Evolutionary conservation across 2,888 invertebrate genomes (phyloP), one percentile per base, ranked within the genome.

Genomic region (Polyommatus icarus): DNA sequence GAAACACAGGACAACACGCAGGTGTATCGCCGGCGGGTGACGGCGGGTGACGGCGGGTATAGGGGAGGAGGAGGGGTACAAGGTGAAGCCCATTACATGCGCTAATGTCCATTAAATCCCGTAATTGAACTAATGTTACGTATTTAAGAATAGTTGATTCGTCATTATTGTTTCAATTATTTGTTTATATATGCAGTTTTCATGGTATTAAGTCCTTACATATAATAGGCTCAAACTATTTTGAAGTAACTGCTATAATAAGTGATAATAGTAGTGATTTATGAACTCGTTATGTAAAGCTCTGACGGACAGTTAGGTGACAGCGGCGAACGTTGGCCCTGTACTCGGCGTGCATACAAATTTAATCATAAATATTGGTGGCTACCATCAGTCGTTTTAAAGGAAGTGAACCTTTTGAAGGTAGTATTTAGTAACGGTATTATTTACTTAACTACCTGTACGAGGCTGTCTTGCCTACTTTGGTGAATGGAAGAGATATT

Each of bases 341-440:
- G 83, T 83, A 84, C 88, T 87, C 84, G 84, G 83, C 83, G 84
- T 82, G 91, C 90, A 92, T 92, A 89, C 88, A 86, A 80, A 85
- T 84, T 83, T 87, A 86, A 88, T 91, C 87, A 92, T 92, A 89
- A 91, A 90, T 92, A 92, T 92, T 89, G 85, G 90, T 82, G 81
- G 82, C 84, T 84, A 84, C 83, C 84, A 83, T 85, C 87, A 86
- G 84, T 90, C 91, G 92, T 92, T 92, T 92, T 91, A 71, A 46
- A 61, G 61, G 46, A 61, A 67, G 29, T 76, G 24, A 40, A 61
- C 67, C 76, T 77, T 71, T 77, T 50, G 50, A 72, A 72, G 72
- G 54, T 75, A 75, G 75, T 76, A 54, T 54, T 54, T 57, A 76
- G 15, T 76, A 76, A 75, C 75, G 75, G 75, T 50, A 75, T 46